These are phyloP conservation scores for Pyrrhosoma nymphula DNA, from an alignment of 2,888 invertebrate species.

Conservation along the genomic window DNA sequence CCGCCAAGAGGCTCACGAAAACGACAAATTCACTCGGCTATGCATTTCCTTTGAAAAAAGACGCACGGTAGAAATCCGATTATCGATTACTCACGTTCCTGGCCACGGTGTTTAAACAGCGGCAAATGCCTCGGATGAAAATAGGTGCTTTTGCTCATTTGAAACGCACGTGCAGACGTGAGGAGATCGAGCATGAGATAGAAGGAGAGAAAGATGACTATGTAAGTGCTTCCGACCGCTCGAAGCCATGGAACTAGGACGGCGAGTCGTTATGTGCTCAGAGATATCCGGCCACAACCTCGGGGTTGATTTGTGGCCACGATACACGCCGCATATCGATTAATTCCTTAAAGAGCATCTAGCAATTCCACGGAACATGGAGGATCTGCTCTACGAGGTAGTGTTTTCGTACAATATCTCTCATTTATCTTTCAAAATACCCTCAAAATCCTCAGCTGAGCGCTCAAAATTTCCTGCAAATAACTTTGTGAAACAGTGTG, in stretches of 20 bases:
- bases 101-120: background rate
- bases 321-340: slow-evolving; percentile 33
- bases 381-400: background rate
- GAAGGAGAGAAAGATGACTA: background rate
- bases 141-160: background rate
- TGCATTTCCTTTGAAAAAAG: background rate
- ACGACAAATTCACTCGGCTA: background rate
- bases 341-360: background rate
- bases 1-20: background rate
- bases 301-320: slow-evolving; percentile 45
- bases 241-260: background rate
- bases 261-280: background rate
- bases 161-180: background rate
- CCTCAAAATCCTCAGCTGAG: background rate
- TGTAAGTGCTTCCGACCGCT: background rate
- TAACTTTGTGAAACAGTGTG: background rate
- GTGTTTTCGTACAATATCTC: background rate
- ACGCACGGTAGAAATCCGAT: background rate
- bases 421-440: background rate
- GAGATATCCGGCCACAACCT: background rate
- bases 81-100: background rate
- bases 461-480: background rate
- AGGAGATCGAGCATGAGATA: background rate
- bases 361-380: background rate
- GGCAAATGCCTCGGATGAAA: background rate